phyloP scores from a whole-genome alignment of 2,797 vertebrate genomes.

The Pelodytes ibericus region DNA sequence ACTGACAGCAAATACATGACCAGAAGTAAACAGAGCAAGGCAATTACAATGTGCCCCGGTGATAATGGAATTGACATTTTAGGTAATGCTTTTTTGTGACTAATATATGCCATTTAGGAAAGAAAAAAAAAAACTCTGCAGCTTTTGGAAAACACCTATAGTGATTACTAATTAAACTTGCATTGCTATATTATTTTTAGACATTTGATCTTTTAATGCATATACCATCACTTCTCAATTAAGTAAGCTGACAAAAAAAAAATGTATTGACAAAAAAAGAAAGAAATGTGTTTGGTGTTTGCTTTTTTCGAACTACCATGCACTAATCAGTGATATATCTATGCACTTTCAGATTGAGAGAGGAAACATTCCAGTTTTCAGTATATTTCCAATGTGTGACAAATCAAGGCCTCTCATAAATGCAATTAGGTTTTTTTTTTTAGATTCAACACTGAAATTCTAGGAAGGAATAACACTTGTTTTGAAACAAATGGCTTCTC shows the following conservation, averaged over 20 bases:
- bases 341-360: slow-evolving; percentile 5
- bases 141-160: neutral
- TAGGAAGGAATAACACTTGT: slow-evolving; percentile 67
- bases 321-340: slow-evolving; percentile 35
- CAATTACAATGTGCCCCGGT: neutral
- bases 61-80: neutral
- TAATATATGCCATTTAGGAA: neutral
- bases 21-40: neutral
- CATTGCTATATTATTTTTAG: neutral
- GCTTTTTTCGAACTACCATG: neutral
- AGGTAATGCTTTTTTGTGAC: neutral
- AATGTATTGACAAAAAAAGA: slow-evolving; percentile 7
- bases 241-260: slow-evolving; percentile 6
- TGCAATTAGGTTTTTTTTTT: slow-evolving; percentile 52
- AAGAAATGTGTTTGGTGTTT: slow-evolving; percentile 15
- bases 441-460: slow-evolving; percentile 60
- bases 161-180: neutral
- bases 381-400: slow-evolving; percentile 53
- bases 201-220: neutral
- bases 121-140: neutral
- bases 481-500: slow-evolving; percentile 79
- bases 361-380: slow-evolving; percentile 28
- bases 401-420: slow-evolving; percentile 56
- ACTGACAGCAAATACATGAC: neutral
- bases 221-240: neutral